phyloP scores from a whole-genome alignment of 1,140 invertebrate genomes.

The Antheraea mylitta region DNA sequence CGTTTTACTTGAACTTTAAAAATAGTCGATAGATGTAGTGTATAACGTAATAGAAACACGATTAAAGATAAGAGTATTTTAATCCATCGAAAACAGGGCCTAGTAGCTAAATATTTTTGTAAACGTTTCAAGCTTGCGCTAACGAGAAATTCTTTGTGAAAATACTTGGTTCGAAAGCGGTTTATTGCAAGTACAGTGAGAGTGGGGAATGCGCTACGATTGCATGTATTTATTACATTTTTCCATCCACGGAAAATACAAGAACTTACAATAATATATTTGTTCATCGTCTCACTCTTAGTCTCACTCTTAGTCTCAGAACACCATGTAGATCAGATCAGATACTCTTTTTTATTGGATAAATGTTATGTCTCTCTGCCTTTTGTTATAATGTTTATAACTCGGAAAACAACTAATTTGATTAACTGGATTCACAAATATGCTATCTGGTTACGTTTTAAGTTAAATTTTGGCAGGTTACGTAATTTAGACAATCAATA shows the following conservation, averaged over 20 bases:
- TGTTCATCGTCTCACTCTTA: neutral
- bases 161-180: neutral
- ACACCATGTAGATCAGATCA: too few species aligned
- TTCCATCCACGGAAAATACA: neutral
- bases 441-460: too few species aligned
- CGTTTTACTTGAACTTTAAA: too few species aligned
- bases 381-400: too few species aligned
- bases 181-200: conserved; percentile 4
- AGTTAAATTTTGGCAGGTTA: too few species aligned
- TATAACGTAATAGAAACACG: neutral
- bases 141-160: conserved; percentile 21
- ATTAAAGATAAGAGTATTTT: neutral
- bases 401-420: too few species aligned
- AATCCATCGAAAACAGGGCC: neutral
- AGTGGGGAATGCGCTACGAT: neutral
- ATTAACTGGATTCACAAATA: too few species aligned
- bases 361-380: too few species aligned
- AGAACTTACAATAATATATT: neutral
- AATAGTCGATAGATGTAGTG: too few species aligned
- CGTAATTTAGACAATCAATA: too few species aligned
- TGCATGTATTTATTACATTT: neutral
- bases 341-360: too few species aligned
- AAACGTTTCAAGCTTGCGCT: conserved; percentile 13
- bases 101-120: neutral
- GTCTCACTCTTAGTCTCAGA: neutral